These are phyloP conservation scores for Pecten maximus DNA, from an alignment of 2,888 invertebrate species.

Conservation along the genomic window DNA sequence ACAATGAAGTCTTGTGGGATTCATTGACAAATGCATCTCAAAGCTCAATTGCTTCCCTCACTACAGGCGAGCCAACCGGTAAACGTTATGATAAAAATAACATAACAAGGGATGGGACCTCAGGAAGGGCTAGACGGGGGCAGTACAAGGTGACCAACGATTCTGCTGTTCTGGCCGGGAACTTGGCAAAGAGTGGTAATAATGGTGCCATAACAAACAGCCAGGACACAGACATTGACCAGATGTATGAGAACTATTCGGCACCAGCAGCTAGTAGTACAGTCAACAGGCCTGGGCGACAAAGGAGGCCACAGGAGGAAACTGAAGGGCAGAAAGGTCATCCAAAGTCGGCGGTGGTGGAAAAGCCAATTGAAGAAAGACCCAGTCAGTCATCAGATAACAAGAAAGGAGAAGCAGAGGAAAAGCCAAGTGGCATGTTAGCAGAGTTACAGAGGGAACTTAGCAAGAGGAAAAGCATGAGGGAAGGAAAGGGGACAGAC, in stretches of 20 bases:
- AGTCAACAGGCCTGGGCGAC: constrained; percentile 36
- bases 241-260: neutral
- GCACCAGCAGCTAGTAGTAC: constrained; percentile 18
- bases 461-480: constrained; percentile 61
- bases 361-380: constrained; percentile 67
- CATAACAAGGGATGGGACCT: constrained; percentile 13
- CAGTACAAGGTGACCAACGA: neutral
- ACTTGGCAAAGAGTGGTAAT: constrained; percentile 41
- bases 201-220: constrained; percentile 37
- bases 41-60: neutral
- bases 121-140: constrained; percentile 13
- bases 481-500: constrained; percentile 46
- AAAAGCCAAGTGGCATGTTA: constrained; percentile 45
- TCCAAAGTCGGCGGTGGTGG: constrained; percentile 59
- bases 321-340: constrained; percentile 40
- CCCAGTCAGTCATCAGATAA: neutral
- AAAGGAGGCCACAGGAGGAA: constrained; percentile 43
- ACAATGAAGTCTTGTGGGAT: constrained; percentile 59
- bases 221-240: constrained; percentile 37
- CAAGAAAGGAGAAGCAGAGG: constrained; percentile 40
- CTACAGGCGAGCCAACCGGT: constrained; percentile 23
- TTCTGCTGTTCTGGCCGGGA: constrained; percentile 31
- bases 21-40: constrained; percentile 54
- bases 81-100: constrained; percentile 34
- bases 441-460: constrained; percentile 60